Evolutionary conservation across 37 sponge, comb jelly and placozoan species (phyloP).

Genomic region (Theonella swinhoei): DNA sequence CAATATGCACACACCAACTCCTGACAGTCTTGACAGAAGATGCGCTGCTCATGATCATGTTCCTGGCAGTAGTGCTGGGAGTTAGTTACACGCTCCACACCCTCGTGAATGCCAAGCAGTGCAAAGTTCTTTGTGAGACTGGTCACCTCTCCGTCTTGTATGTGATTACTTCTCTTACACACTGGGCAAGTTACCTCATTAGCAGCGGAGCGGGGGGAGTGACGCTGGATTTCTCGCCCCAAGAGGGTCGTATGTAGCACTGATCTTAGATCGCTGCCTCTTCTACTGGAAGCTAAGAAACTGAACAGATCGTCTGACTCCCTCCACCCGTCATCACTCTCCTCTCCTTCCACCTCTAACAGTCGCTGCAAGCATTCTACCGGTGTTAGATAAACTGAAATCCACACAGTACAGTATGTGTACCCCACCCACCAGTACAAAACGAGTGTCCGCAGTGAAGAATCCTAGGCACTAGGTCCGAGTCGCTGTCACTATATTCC

Average conservation of each 20-base stretch:
- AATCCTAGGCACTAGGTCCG: constrained; percentile 58
- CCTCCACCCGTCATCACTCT: not conserved
- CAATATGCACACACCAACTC: constrained; percentile 63
- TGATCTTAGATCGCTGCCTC: not conserved
- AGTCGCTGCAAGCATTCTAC: constrained; percentile 60
- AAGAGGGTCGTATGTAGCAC: constrained; percentile 19
- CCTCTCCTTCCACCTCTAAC: constrained; percentile 29
- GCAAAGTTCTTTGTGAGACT: constrained; percentile 76
- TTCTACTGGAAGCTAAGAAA: not conserved
- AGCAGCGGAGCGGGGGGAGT: not conserved
- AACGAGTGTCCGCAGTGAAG: constrained; percentile 82
- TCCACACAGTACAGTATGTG: not conserved
- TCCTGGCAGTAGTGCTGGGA: constrained; percentile 46
- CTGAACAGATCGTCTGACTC: constrained; percentile 13
- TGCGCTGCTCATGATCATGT: constrained; percentile 63
- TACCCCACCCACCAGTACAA: constrained; percentile 58
- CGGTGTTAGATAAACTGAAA: not conserved
- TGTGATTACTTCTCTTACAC: constrained; percentile 47
- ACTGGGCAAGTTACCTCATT: constrained; percentile 57
- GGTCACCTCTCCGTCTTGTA: constrained; percentile 26
- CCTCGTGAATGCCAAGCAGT: constrained; percentile 39
- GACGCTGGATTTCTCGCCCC: constrained; percentile 1
- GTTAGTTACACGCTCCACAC: not conserved
- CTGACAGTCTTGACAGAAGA: constrained; percentile 59
- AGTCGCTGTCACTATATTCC: constrained; percentile 54